Conservation (phyloP, 2,888 invertebrate species). For the Polylopha cassiicola region DNA sequence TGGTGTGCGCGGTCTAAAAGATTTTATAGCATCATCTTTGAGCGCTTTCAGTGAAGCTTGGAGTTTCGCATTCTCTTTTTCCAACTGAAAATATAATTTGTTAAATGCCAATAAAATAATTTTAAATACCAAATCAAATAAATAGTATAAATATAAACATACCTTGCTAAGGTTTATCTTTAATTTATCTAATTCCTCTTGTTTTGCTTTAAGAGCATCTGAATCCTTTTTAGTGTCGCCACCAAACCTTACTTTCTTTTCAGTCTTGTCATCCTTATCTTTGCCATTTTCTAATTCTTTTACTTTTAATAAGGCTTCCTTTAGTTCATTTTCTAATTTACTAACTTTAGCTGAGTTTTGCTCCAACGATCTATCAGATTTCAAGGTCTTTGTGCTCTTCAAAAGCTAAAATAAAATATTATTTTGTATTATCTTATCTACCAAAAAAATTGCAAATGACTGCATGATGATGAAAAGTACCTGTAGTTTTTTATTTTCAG, state of each 20-base stretch:
- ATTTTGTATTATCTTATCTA: slow-evolving; percentile 5
- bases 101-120: neutral
- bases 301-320: slow-evolving; percentile 76
- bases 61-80: slow-evolving; percentile 81
- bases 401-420: slow-evolving; percentile 54
- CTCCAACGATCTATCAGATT: slow-evolving; percentile 74
- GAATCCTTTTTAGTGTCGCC: slow-evolving; percentile 62
- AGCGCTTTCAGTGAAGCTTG: slow-evolving; percentile 81
- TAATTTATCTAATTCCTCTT: slow-evolving; percentile 74
- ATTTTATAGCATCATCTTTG: slow-evolving; percentile 80
- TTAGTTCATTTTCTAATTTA: slow-evolving; percentile 79
- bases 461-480: slow-evolving; percentile 33
- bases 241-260: slow-evolving; percentile 71
- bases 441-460: neutral
- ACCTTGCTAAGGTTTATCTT: slow-evolving; percentile 73
- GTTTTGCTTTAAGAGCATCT: slow-evolving; percentile 60
- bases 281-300: slow-evolving; percentile 71
- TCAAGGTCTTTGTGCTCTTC: slow-evolving; percentile 72
- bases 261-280: slow-evolving; percentile 68
- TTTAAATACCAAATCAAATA: neutral
- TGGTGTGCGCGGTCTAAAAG: slow-evolving; percentile 82
- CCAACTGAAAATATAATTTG: slow-evolving; percentile 47
- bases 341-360: slow-evolving; percentile 79
- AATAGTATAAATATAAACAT: slow-evolving; percentile 19
- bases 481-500: slow-evolving; percentile 85